Percentiles rank a stretch among this genome's conserved stretches.
Conservation (phyloP, 2,797 vertebrate genomes). For the Periparus ater region DNA sequence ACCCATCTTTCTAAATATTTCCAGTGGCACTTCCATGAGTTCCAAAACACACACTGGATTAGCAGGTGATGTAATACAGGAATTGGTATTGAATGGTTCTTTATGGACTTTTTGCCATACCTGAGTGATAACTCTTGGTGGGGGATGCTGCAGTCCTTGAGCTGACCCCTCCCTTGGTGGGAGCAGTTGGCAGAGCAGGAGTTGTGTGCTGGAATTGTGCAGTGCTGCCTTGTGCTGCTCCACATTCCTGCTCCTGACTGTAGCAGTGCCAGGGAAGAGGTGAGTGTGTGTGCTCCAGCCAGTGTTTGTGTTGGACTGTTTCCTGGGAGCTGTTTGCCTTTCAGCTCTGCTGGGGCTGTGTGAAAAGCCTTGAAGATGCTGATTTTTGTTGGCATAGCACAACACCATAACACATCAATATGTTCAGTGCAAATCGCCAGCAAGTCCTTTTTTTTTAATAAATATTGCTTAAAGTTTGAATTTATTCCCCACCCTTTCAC, state of each 20-base stretch:
- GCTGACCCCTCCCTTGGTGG: background rate
- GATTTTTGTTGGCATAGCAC: constrained; percentile 47
- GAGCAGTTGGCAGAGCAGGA: background rate
- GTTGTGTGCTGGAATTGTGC: background rate
- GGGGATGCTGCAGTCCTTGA: background rate
- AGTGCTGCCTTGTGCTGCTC: background rate
- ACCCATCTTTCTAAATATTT: background rate
- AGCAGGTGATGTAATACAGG: background rate
- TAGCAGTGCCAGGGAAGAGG: constrained; percentile 28
- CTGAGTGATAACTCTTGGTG: background rate
- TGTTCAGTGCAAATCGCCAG: constrained; percentile 16
- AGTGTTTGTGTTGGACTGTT: constrained; percentile 34
- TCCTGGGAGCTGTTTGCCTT: constrained; percentile 50
- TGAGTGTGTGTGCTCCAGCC: background rate
- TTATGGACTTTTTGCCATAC: background rate
- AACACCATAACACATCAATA: constrained; percentile 15
- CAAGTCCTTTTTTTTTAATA: background rate
- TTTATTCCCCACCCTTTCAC: background rate
- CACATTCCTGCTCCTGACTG: background rate
- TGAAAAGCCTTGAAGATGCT: constrained; percentile 56
- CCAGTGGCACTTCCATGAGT: background rate
- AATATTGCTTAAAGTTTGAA: background rate
- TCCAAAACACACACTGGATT: background rate
- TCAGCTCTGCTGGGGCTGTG: constrained; percentile 37
- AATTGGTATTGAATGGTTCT: background rate